Conservation (phyloP, 2,888 invertebrate genomes). For the Reticulitermes lucifugus region DNA sequence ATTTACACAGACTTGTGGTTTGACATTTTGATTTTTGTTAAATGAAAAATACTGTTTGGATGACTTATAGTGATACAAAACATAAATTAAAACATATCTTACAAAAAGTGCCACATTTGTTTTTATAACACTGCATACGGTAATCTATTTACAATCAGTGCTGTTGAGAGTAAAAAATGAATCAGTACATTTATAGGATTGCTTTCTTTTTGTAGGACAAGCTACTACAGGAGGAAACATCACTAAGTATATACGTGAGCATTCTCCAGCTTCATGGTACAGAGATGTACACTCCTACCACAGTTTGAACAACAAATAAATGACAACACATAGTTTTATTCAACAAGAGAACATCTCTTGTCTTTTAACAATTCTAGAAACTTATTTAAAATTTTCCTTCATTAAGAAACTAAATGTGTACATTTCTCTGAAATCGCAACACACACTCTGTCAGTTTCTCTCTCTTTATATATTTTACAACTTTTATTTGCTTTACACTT, state of each 20-base stretch:
- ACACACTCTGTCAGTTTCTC: constrained; percentile 20
- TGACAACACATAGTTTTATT: constrained; percentile 26
- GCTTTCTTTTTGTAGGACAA: constrained; percentile 5
- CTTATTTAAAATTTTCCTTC: constrained; percentile 34
- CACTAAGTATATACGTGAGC: constrained; percentile 14
- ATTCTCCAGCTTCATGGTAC: background rate
- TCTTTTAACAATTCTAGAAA: constrained; percentile 35
- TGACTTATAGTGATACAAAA: constrained; percentile 31
- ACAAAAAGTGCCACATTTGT: constrained; percentile 35
- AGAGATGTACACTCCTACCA: constrained; percentile 15
- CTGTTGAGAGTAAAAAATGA: constrained; percentile 47
- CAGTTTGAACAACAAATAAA: constrained; percentile 34
- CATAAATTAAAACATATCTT: constrained; percentile 35
- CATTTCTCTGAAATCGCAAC: background rate
- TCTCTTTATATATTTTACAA: constrained; percentile 20
- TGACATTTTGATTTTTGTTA: constrained; percentile 29
- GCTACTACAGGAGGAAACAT: constrained; percentile 31
- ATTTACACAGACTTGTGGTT: constrained; percentile 41
- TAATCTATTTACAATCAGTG: constrained; percentile 51
- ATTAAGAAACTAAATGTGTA: constrained; percentile 37
- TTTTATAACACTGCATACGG: constrained; percentile 47
- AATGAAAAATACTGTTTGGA: constrained; percentile 44
- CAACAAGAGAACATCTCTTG: constrained; percentile 22
- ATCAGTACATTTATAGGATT: constrained; percentile 35
- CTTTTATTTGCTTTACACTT: constrained; percentile 39